phyloP scores from a whole-genome alignment of 2,888 invertebrate genomes.

The Sepioteuthis lessoniana region DNA sequence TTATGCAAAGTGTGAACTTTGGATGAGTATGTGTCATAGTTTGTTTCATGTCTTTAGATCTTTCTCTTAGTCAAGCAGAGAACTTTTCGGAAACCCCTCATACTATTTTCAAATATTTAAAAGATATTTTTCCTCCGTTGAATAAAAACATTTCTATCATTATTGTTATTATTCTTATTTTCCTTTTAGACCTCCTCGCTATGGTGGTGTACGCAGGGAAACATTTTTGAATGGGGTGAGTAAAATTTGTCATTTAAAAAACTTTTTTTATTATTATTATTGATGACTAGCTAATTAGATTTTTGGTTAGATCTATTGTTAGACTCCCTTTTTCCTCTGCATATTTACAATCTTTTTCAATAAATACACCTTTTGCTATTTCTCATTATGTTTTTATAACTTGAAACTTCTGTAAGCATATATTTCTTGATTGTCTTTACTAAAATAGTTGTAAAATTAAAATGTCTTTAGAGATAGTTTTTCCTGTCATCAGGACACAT shows the following conservation, averaged over 20 bases:
- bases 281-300: no score
- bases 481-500: no score
- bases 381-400: neutral
- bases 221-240: slow-evolving; percentile 73
- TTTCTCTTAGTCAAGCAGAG: no score
- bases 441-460: neutral
- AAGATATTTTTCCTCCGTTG: no score
- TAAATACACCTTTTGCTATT: neutral
- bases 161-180: neutral
- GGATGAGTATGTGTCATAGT: no score
- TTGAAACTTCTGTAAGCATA: neutral
- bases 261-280: neutral
- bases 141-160: neutral
- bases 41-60: no score
- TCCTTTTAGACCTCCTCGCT: slow-evolving; percentile 56
- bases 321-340: no score
- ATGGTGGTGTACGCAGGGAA: slow-evolving; percentile 66
- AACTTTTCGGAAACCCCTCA: no score
- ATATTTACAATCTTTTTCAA: neutral
- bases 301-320: no score
- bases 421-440: neutral
- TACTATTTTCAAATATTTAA: no score
- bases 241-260: neutral
- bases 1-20: no score
- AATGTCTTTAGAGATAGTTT: neutral